phyloP scores from a whole-genome alignment of 2,888 invertebrate species.

The Tetragonisca angustula region DNA sequence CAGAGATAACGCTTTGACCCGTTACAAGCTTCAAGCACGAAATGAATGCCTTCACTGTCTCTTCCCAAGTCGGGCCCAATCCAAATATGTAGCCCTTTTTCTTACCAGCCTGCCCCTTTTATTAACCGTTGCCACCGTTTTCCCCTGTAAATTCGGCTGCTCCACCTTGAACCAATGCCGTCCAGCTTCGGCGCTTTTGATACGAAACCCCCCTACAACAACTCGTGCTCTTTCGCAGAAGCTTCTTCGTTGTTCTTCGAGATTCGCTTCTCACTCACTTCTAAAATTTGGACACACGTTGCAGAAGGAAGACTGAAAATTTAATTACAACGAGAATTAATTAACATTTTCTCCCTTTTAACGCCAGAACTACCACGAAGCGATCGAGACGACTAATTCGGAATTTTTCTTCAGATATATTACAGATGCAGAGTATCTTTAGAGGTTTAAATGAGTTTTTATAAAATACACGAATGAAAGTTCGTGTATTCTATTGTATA shows the following conservation, averaged over 20 bases:
- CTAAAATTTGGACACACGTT: not conserved
- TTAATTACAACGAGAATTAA: no score
- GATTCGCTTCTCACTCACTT: not conserved
- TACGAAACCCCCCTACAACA: not conserved
- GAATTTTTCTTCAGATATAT: no score
- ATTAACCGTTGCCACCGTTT: slow-evolving; percentile 44
- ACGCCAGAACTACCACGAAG: no score
- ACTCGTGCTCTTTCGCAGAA: not conserved
- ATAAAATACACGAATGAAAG: no score
- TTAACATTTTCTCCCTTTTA: no score
- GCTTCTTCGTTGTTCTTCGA: not conserved
- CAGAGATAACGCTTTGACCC: slow-evolving; percentile 84
- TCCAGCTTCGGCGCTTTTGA: not conserved
- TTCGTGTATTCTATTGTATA: no score
- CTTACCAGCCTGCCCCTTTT: slow-evolving; percentile 64
- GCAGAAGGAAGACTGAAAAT: no score
- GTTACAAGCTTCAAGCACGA: slow-evolving; percentile 79
- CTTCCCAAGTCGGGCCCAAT: slow-evolving; percentile 63
- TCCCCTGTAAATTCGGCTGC: slow-evolving; percentile 50
- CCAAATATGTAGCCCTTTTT: slow-evolving; percentile 72
- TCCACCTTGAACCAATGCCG: not conserved
- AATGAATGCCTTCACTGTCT: slow-evolving; percentile 83
- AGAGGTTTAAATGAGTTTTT: no score
- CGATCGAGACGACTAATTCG: no score
- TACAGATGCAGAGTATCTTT: no score